Evolutionary conservation across 2,797 vertebrate species (phyloP).

Genomic region (Sus cebifrons): DNA sequence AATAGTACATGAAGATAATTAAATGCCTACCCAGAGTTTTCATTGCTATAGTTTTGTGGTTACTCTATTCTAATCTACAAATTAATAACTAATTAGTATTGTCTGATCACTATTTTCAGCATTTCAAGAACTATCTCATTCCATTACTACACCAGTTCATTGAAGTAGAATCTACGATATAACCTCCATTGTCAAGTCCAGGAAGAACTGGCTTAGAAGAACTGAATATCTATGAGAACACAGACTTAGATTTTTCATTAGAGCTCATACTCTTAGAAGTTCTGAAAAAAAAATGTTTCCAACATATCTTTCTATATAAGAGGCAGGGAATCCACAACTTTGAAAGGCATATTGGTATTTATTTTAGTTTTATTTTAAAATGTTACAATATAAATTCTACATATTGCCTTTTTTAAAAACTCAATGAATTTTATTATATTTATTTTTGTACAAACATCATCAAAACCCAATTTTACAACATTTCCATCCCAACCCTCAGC

Average conservation of each 20-base stretch:
- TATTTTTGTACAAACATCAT: too few species aligned
- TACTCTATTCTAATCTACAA: not conserved
- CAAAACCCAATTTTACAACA: too few species aligned
- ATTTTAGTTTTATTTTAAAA: not conserved
- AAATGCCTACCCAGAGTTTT: not conserved
- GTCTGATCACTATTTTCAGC: not conserved
- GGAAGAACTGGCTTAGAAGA: not conserved
- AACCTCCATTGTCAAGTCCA: not conserved
- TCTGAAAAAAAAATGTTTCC: not conserved
- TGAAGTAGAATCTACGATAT: not conserved
- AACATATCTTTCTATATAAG: not conserved
- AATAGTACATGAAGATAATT: not conserved
- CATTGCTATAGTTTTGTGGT: not conserved
- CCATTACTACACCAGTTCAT: not conserved
- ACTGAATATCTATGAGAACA: not conserved
- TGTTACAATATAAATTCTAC: not conserved
- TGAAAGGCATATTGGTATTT: not conserved
- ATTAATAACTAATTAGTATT: not conserved
- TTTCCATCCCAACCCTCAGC: too few species aligned
- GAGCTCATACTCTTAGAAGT: not conserved
- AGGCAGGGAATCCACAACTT: fast-evolving
- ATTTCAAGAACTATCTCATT: not conserved
- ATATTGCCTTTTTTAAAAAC: too few species aligned
- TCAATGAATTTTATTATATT: too few species aligned
- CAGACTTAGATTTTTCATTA: not conserved